Base-by-base conservation (phyloP, 2,797 vertebrate species). In the Gastrophryne carolinensis region DNA sequence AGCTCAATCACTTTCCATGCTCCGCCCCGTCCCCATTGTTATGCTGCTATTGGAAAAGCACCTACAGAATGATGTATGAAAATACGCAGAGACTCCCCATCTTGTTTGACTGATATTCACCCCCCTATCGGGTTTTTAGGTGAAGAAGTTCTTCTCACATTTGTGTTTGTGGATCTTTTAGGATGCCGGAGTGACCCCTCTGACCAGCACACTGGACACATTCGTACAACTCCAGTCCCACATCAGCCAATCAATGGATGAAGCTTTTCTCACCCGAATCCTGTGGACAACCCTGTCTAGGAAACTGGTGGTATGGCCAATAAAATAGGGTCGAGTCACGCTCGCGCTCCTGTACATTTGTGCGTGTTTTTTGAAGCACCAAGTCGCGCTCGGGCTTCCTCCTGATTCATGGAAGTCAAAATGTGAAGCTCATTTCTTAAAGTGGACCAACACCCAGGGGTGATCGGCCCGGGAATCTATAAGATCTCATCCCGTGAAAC, bases 301-400 rank as follows among this genome's bases (percentile, higher is more conserved):
- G 69, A 86, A 84, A 70, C 69, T 81, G 47, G 83, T 82, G 0
- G 91, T 93, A 82, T 74, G 90, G n/a, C n/a, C n/a, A n/a, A n/a
- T n/a, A n/a, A 73, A 11, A 19, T n/a, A 23, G 24, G 0, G 27
- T 13, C 7, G 4, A 4, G 21, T 58, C 10, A 12, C 6, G n/a
- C 11, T 17, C 7, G 24, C 11, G 1, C 3, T 56, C 8, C 35
- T 7, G n/a, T 23, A 10, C 1, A 13, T 23, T 30, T 60, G 32
- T 37, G 11, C 13, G 3, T 8, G 1, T 2, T 24, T 1, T 24
- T n/a, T n/a, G n/a, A n/a, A n/a, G n/a, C n/a, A n/a, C n/a, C n/a
- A n/a, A n/a, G n/a, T n/a, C n/a, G n/a, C n/a, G n/a, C n/a, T n/a
- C n/a, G n/a, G n/a, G n/a, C n/a, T n/a, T n/a, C n/a, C n/a, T n/a